Evolutionary conservation across 2,797 vertebrate genomes (phyloP), one percentile per base, ranked within the genome.

Genomic region (Anas bahamensis): DNA sequence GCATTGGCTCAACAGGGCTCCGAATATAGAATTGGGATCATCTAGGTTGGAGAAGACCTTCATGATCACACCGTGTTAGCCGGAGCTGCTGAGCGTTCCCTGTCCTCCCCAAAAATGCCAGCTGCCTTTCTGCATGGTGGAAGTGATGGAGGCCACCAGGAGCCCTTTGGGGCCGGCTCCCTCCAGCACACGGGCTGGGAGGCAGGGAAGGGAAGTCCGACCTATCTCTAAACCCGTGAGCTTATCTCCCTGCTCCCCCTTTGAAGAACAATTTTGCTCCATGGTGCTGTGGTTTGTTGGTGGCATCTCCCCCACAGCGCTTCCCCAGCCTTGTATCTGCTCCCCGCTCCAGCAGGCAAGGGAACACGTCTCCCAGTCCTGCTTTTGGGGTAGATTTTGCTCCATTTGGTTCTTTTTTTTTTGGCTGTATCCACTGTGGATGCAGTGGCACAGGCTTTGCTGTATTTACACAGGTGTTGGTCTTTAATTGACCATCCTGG

Each of bases 401-500:
- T 79, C 8, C 23, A 5, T 15, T 76, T 31, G 42, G 50, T 72
- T 70, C 55, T 8, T 68, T 46, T 28, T 28, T 35, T 66, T 24
- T 84, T 16, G 37, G 44, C 65, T 2, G 1, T 8, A 41, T 56
- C 33, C 1, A 5, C 48, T 48, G 48, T 48, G 48, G 50, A 61
- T 55, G 31, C 46, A 57, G 50, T 10, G 63, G 66, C 1, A 0
- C 57, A 33, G 48, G 24, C 65, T 74, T 33, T 0, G 4, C 75
- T 87, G 71, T 21, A 18, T 77, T 92, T 92, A 87, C 60, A 61
- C 61, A 60, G 13, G 48, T 26, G 41, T 71, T 90, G 4, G 4
- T 37, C 83, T 91, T 92, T 85, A 83, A 83, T 77, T 68, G 50
- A 83, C 31, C 7, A 1, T 61, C 59, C 39, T 66, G 53, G 39